Conservation (phyloP, 1,140 invertebrate genomes). For the Lepidurus couesii region DNA sequence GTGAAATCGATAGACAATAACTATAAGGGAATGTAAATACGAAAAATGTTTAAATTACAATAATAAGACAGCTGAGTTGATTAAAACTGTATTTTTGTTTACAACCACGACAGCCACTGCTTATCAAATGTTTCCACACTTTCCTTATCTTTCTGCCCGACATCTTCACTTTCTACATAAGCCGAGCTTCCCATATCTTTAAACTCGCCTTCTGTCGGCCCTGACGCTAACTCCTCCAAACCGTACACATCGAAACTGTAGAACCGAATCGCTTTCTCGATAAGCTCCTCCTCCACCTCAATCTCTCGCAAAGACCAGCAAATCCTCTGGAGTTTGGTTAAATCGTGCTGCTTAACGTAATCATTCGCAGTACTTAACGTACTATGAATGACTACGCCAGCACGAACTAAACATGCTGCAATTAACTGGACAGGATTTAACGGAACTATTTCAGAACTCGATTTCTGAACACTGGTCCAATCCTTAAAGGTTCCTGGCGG, state of each 20-base stretch:
- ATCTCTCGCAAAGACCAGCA: neutral
- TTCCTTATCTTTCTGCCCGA: constrained; percentile 12
- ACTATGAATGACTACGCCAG: neutral
- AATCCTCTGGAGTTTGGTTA: neutral
- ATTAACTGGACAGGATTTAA: neutral
- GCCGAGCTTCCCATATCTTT: neutral
- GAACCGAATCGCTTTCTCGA: neutral
- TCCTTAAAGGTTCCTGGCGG: neutral
- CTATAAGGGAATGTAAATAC: too few relatives aligned
- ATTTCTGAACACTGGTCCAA: neutral
- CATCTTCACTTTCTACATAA: neutral
- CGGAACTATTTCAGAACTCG: neutral
- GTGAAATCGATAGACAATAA: too few relatives aligned
- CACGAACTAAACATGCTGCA: neutral
- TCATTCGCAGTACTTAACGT: neutral
- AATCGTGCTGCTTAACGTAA: neutral
- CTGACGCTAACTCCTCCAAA: neutral
- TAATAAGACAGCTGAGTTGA: too few relatives aligned
- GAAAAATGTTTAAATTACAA: too few relatives aligned
- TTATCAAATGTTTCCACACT: constrained; percentile 4
- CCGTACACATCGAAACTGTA: constrained; percentile 6
- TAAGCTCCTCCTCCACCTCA: neutral
- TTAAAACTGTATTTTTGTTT: neutral
- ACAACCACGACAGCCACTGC: neutral
- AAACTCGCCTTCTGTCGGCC: neutral